A percentile compares a stretch with the other conserved stretches of the same genome.
Evolutionary conservation across 2,797 vertebrate genomes (phyloP).

Genomic region (Artibeus jamaicensis): DNA sequence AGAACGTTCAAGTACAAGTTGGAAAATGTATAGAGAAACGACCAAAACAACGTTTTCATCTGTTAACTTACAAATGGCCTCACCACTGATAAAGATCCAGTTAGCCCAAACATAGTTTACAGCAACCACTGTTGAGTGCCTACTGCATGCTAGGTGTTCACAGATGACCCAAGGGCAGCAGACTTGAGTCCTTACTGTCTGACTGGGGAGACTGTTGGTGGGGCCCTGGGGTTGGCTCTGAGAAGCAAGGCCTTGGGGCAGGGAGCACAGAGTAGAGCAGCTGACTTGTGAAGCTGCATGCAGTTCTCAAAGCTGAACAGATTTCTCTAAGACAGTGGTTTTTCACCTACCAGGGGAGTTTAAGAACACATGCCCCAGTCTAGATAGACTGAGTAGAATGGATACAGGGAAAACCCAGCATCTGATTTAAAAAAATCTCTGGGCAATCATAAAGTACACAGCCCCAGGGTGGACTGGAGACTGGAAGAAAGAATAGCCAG

Average conservation of each 20-base stretch:
- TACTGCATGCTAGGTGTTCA: background rate
- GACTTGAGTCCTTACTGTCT: too few relatives aligned
- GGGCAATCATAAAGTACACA: fast-evolving
- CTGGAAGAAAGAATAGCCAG: fast-evolving
- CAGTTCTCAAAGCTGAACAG: too few relatives aligned
- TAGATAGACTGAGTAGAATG: fast-evolving
- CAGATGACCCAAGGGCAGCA: background rate
- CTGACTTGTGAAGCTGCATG: fast-evolving
- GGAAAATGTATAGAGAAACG: background rate
- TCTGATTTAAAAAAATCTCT: background rate
- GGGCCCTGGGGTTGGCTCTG: background rate
- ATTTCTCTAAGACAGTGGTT: background rate
- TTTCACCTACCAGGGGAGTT: too few relatives aligned
- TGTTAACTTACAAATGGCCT: background rate
- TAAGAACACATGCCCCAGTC: too few relatives aligned
- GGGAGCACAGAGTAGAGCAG: fast-evolving
- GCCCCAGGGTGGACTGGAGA: fast-evolving
- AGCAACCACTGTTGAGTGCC: background rate
- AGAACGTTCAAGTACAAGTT: fast-evolving
- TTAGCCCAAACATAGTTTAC: too few relatives aligned
- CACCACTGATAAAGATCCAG: fast-evolving
- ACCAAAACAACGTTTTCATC: background rate
- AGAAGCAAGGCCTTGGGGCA: background rate
- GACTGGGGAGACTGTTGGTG: background rate
- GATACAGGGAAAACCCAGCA: fast-evolving